phyloP scores from a whole-genome alignment of 2,797 vertebrate genomes.

The Hydrolagus colliei region DNA sequence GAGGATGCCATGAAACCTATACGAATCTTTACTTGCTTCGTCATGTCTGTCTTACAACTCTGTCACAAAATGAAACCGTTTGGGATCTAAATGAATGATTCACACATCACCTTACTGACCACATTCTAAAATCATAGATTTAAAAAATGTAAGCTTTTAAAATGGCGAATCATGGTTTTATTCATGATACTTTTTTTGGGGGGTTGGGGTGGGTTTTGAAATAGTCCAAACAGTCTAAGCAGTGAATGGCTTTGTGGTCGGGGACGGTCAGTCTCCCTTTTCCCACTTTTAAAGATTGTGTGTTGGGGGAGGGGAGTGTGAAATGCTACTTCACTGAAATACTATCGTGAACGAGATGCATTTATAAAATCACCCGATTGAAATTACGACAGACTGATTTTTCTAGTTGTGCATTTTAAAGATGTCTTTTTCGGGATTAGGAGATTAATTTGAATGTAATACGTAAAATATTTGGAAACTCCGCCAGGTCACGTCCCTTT shows the following conservation, averaged over 20 bases:
- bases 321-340: slow-evolving; percentile 23
- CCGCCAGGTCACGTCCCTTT: not conserved
- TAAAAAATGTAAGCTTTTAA: not conserved
- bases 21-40: not conserved
- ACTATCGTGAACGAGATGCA: slow-evolving; percentile 23
- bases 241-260: slow-evolving; percentile 14
- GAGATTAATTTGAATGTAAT: slow-evolving; percentile 7
- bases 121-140: not conserved
- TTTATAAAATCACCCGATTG: not conserved
- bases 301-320: slow-evolving; percentile 13
- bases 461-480: slow-evolving; percentile 10
- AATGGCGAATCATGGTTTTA: not conserved
- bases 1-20: not conserved
- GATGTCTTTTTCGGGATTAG: not conserved
- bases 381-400: not conserved
- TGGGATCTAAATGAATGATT: slow-evolving; percentile 5
- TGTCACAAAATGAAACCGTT: not conserved
- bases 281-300: slow-evolving; percentile 20
- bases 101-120: not conserved
- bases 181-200: not conserved
- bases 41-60: not conserved
- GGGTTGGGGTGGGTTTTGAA: not conserved
- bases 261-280: not conserved
- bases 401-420: not conserved
- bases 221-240: not conserved